These are phyloP conservation scores for Disparrhopalites patrizii DNA, from an alignment of 2,888 invertebrate species.

Conservation along the genomic window DNA sequence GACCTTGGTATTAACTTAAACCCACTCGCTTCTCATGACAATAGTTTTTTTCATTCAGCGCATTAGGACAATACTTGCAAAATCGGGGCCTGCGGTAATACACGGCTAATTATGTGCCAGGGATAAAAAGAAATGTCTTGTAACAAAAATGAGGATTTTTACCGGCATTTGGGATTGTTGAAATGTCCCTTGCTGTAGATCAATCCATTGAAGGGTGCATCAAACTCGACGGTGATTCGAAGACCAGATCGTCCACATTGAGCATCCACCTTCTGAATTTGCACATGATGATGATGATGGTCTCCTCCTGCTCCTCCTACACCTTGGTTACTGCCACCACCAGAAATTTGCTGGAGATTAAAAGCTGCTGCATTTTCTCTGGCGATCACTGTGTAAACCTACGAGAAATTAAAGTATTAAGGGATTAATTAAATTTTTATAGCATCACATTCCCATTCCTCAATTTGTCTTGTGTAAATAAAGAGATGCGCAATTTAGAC, in stretches of 20 bases:
- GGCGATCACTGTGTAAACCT: conserved; percentile 10
- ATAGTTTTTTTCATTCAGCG: no score
- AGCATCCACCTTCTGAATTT: conserved; percentile 62
- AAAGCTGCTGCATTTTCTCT: conserved; percentile 8
- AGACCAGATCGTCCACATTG: conserved; percentile 60
- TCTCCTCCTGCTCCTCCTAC: not conserved
- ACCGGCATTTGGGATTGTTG: conserved; percentile 66
- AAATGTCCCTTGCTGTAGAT: conserved; percentile 68
- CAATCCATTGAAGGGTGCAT: conserved; percentile 63
- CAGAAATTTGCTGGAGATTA: conserved; percentile 3
- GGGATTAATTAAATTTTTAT: not conserved
- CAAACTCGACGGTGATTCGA: conserved; percentile 62
- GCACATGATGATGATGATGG: conserved; percentile 51
- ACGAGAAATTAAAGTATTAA: not conserved
- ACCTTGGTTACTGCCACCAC: not conserved
- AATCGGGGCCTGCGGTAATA: no score
- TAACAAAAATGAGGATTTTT: no score
- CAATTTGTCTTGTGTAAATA: no score
- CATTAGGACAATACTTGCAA: no score
- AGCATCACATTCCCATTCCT: no score
- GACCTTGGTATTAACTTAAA: no score
- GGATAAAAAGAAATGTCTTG: no score
- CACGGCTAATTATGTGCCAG: no score
- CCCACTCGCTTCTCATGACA: no score
- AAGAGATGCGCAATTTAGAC: no score